These are phyloP conservation scores for Fukomys damarensis DNA, from an alignment of 2,113 vertebrate species.

Conservation along the genomic window DNA sequence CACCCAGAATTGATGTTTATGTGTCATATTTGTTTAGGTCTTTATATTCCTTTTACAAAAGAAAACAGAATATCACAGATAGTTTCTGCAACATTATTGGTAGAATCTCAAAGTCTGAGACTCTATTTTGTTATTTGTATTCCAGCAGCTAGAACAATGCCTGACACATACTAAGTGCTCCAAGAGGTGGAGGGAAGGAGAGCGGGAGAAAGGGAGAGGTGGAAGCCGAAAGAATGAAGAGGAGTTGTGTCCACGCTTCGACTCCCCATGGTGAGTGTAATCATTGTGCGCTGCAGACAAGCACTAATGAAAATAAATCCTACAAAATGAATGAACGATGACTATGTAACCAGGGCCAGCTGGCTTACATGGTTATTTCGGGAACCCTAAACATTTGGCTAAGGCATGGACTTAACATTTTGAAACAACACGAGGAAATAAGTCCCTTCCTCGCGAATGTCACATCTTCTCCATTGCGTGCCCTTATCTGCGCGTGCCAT, in stretches of 20 bases:
- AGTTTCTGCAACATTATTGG: neutral
- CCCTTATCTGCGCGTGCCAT: neutral
- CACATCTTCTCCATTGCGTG: neutral
- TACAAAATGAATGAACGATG: neutral
- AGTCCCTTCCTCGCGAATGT: neutral
- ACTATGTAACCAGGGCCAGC: neutral
- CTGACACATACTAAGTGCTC: neutral
- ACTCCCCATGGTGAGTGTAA: too few species aligned
- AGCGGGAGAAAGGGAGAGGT: too few species aligned
- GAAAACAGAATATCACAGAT: neutral
- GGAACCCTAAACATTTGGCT: too few species aligned
- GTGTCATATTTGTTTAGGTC: neutral
- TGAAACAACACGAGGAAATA: too few species aligned
- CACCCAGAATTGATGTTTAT: neutral
- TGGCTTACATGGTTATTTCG: neutral
- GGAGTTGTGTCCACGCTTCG: too few species aligned
- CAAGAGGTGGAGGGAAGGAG: too few species aligned
- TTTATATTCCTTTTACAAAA: neutral
- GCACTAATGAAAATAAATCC: neutral
- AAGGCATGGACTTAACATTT: too few species aligned
- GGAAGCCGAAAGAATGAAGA: too few species aligned
- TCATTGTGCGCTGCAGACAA: too few species aligned
- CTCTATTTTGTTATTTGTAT: neutral
- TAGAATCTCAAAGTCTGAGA: neutral
- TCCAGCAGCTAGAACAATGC: neutral